Conservation (phyloP, 2,797 vertebrate genomes). For the Capromys pilorides region DNA sequence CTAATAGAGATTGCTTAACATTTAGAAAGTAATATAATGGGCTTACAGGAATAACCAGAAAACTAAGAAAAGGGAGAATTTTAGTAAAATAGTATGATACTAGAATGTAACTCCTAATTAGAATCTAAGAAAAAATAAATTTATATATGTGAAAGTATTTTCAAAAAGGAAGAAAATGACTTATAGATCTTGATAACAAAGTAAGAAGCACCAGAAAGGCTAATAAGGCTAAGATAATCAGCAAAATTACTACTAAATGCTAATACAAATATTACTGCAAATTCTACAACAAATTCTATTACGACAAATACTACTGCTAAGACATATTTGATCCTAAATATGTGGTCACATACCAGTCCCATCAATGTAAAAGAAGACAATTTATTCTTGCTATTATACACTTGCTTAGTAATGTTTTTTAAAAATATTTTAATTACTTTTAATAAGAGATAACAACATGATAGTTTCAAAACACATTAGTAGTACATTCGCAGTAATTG, state of each 20-base stretch:
- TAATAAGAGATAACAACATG: no score
- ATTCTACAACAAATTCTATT: not conserved
- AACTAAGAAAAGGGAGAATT: not conserved
- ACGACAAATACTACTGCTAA: not conserved
- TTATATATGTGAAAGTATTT: not conserved
- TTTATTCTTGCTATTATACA: not conserved
- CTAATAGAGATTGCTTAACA: not conserved
- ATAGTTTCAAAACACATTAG: no score
- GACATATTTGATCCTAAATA: not conserved
- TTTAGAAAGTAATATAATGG: not conserved
- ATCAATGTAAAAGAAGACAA: not conserved
- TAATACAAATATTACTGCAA: not conserved
- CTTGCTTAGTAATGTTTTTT: not conserved
- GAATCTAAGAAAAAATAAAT: not conserved
- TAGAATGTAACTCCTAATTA: not conserved
- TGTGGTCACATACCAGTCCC: not conserved
- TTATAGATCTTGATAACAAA: not conserved
- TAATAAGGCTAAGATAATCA: not conserved
- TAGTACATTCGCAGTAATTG: no score
- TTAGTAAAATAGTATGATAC: not conserved
- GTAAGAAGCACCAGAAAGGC: not conserved
- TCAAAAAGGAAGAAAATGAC: not conserved
- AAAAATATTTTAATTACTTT: no score
- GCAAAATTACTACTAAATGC: not conserved
- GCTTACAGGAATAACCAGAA: not conserved